A percentile compares a stretch with the other conserved stretches of the same genome.
Conservation (phyloP, 2,797 vertebrate species). For the Poeciliopsis turneri region DNA sequence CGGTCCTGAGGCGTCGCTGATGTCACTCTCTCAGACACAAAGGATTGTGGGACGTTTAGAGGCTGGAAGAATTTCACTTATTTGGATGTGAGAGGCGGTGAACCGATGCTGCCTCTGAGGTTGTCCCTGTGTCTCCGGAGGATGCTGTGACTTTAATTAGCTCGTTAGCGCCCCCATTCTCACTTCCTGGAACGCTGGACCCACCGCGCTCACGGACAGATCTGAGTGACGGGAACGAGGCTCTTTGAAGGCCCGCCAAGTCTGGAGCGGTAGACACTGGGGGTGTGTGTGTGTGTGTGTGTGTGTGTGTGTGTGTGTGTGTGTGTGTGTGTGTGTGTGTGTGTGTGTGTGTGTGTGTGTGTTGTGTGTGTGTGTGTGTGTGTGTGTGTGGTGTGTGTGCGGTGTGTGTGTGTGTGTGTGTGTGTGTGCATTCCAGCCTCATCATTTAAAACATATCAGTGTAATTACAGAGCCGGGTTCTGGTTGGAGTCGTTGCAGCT, state of each 20-base stretch:
- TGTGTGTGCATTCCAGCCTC: too few species aligned
- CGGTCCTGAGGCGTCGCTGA: conserved; percentile 51
- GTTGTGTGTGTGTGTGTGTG: too few species aligned
- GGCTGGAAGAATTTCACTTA: conserved; percentile 53
- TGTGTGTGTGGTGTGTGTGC: too few species aligned
- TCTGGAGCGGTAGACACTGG: conserved; percentile 53
- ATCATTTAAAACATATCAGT: too few species aligned
- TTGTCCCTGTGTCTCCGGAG: conserved; percentile 23
- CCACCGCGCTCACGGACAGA: conserved; percentile 66
- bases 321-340: too few species aligned
- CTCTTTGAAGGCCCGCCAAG: conserved; percentile 72
- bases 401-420: too few species aligned
- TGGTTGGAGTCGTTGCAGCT: too few species aligned
- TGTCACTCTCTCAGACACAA: conserved; percentile 55
- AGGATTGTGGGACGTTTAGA: conserved; percentile 65
- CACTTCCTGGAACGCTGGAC: conserved; percentile 67
- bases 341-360: too few species aligned
- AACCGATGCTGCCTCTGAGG: conserved; percentile 37
- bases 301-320: not conserved
- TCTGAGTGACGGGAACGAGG: conserved; percentile 58
- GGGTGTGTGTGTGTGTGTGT: conserved; percentile 22
- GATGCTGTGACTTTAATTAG: conserved; percentile 72
- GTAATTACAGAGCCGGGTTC: too few species aligned
- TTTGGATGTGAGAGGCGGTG: conserved; percentile 47
- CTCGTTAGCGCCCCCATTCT: conserved; percentile 56